Evolutionary conservation across 2,797 vertebrate genomes (phyloP), one percentile per base, ranked within the genome.

Genomic region (Gallirallus australis): DNA sequence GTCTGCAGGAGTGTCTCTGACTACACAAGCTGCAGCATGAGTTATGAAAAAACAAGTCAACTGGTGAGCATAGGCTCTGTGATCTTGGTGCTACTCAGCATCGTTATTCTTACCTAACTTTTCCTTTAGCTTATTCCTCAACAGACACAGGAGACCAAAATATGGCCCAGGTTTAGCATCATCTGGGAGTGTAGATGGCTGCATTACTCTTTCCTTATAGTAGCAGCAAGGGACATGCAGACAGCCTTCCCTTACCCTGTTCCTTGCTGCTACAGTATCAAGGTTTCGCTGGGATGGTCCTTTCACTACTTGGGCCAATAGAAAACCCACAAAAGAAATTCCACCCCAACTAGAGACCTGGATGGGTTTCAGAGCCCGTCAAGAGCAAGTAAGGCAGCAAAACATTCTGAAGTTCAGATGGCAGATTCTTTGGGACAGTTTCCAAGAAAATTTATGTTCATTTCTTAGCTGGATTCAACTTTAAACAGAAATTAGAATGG

Each of bases 371-470:
- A 91, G 66, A 65, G 71, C 48, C 64, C 65, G 82, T 82, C 73
- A 93, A 89, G 40, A 94, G 27, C 80, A 94, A 73, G 56, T 27
- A 92, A 89, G 88, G 53, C 78, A 85, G 68, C 75, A 93, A 84
- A 91, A 71, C 60, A 82, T 54, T 92, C 53, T 68, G 28, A 90
- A 90, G 71, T 75, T 89, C 85, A 92, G 77, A 87, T 39, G 50
- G 81, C 66, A 82, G 60, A 93, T 90, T 90, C 70, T 85, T 79
- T 86, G 81, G 82, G 91, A 92, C 40, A 65, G 77, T 54, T 95
- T 92, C 91, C 86, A 94, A 91, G 82, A 9, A 93, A 94, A 93
- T 92, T 53, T 90, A 90, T 86, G 59, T 83, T 91, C 27, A 65
- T 90, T 94, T 92, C 64, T 94, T 93, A 71, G 53, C 83, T 73